Percentiles rank a stretch among this genome's conserved stretches.
Conservation (phyloP, 2,888 invertebrate species). For the Didymodactylos carnosus region DNA sequence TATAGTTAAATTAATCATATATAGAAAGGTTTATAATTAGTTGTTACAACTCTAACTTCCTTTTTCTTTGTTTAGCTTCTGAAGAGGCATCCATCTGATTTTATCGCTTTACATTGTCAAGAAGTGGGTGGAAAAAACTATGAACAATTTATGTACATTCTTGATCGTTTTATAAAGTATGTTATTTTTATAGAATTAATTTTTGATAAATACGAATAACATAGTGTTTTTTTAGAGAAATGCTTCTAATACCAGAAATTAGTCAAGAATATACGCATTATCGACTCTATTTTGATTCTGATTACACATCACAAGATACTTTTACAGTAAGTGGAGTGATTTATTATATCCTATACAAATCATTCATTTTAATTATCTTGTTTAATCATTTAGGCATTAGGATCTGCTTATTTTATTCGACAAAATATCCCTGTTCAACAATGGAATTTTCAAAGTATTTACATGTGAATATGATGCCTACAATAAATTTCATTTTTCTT, state of each 20-base stretch:
- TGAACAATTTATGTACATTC: conserved; percentile 74
- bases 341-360: no score
- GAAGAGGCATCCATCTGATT: conserved; percentile 41
- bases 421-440: neutral
- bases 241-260: neutral
- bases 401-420: neutral
- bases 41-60: neutral
- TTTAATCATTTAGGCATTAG: neutral
- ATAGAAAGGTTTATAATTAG: no score
- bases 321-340: neutral
- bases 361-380: neutral
- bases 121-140: conserved; percentile 90
- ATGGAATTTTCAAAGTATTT: neutral
- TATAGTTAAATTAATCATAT: no score
- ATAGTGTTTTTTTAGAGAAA: neutral
- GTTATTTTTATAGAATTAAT: conserved; percentile 15
- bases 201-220: no score
- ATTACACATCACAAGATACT: neutral
- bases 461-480: neutral
- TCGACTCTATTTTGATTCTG: neutral
- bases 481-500: neutral
- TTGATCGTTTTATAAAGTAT: conserved; percentile 66
- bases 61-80: neutral
- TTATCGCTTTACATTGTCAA: conserved; percentile 77
- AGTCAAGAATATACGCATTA: neutral